A percentile compares a stretch with the other conserved stretches of the same genome.
phyloP scores from a whole-genome alignment of 1,140 invertebrate species.

The Leguminivora glycinivorella region DNA sequence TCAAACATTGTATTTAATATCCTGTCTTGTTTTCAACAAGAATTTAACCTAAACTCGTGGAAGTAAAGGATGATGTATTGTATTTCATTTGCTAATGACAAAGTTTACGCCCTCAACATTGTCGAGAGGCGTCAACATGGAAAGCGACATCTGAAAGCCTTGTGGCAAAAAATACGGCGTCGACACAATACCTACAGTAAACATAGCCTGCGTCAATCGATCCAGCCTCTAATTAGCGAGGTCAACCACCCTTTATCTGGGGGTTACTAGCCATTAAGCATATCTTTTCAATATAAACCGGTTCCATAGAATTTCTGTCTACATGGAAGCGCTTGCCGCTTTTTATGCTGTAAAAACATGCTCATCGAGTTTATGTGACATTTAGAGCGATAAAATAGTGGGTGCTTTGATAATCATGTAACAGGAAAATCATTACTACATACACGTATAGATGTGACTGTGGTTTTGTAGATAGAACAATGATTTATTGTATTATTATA shows the following conservation, averaged over 20 bases:
- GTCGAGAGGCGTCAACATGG: background rate
- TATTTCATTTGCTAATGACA: background rate
- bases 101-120: background rate
- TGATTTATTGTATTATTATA: background rate
- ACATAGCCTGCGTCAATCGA: conserved; percentile 18
- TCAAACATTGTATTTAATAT: background rate
- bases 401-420: conserved; percentile 10
- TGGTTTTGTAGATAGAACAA: background rate
- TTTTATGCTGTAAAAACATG: background rate
- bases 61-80: background rate
- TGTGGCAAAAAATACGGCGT: background rate
- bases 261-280: conserved; percentile 15
- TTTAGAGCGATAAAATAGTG: conserved; percentile 2
- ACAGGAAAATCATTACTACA: conserved; percentile 5
- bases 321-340: conserved; percentile 13
- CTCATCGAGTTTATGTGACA: conserved; percentile 10
- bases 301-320: background rate
- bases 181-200: conserved; percentile 6
- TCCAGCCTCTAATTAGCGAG: conserved; percentile 24
- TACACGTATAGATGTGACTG: background rate
- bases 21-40: background rate
- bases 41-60: background rate
- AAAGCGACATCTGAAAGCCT: conserved; percentile 1
- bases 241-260: conserved; percentile 25
- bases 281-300: conserved; percentile 15